Evolutionary conservation across 2,797 vertebrate species (phyloP), one percentile per base, ranked within the genome.

Genomic region (Petrocephalus sullivani): DNA sequence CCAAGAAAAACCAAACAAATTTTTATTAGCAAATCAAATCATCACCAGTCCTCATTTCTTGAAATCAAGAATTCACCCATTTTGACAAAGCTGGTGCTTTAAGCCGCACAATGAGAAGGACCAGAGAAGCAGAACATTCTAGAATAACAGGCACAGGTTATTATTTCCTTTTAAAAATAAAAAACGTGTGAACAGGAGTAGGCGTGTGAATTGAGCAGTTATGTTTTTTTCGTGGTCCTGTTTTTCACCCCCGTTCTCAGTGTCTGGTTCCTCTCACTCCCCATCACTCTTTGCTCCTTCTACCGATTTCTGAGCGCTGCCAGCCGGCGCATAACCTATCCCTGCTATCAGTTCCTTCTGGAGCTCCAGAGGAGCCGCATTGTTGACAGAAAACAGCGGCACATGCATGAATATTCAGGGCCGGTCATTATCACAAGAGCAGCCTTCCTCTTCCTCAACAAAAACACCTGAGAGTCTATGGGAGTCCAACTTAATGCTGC

Each of bases 121-220:
- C 37, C 4, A 5, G 19, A 78, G 71, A 7, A 78, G 41, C 71
- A n/a, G 12, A 78, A 78, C 71, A 78, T 78, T 78, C 37, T 46
- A 78, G 16, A 78, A 78, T 78, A 88, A 64, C 84, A 88, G 90
- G 86, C 89, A 88, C 92, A 93, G 92, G 90, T 91, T 91, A 14
- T 57, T 57, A 78, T 78, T 78, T 78, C 71, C 71, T 19, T 93
- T 92, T 92, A 46, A 58, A 92, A 92, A 92, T 92, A 91, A 92
- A 92, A 91, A 37, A 64, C 28, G 78, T 60, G 88, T 88, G 89
- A 92, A 92, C 90, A 91, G 86, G 90, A 57, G n/a, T 58, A 4
- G 5, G 6, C 86, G 90, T 86, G 88, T 90, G 85, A 90, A 91
- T 91, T 85, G 81, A 88, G 92, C 90, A 54, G 49, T 21, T 71